phyloP scores from a whole-genome alignment of 2,797 vertebrate genomes.

The Pangasius sanitwongsei region DNA sequence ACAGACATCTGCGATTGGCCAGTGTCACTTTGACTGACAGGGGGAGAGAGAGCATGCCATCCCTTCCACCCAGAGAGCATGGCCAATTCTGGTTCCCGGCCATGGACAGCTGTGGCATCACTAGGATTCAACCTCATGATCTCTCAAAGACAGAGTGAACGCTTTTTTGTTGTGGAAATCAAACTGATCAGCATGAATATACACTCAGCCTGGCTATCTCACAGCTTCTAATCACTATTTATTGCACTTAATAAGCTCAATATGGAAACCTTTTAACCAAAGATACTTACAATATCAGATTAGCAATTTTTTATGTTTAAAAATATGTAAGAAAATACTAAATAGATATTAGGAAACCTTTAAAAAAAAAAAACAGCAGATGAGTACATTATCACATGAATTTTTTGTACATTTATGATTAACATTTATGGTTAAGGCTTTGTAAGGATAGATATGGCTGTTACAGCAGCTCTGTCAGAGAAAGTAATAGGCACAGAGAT shows the following conservation, averaged over 20 bases:
- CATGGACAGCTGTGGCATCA: neutral
- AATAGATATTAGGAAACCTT: neutral
- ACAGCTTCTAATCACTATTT: neutral
- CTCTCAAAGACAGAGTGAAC: neutral
- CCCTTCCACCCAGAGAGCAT: neutral
- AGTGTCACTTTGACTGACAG: neutral
- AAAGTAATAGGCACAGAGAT: conserved; percentile 45
- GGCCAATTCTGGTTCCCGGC: neutral
- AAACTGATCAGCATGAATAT: neutral
- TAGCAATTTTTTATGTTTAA: neutral
- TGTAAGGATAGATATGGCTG: conserved; percentile 47
- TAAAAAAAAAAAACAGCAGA: neutral
- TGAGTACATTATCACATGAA: neutral
- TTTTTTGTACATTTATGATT: conserved; percentile 11
- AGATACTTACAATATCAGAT: neutral
- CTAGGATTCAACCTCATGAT: neutral
- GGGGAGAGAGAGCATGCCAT: neutral
- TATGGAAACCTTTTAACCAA: neutral
- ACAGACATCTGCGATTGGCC: neutral
- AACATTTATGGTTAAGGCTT: conserved; percentile 70
- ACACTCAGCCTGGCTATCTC: neutral
- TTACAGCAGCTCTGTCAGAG: conserved; percentile 31
- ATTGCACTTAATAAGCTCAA: neutral
- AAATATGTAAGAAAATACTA: neutral
- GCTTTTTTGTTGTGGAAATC: neutral